These are phyloP conservation scores for Ceriagrion tenellum DNA, from an alignment of 2,888 invertebrate genomes.

Conservation along the genomic window DNA sequence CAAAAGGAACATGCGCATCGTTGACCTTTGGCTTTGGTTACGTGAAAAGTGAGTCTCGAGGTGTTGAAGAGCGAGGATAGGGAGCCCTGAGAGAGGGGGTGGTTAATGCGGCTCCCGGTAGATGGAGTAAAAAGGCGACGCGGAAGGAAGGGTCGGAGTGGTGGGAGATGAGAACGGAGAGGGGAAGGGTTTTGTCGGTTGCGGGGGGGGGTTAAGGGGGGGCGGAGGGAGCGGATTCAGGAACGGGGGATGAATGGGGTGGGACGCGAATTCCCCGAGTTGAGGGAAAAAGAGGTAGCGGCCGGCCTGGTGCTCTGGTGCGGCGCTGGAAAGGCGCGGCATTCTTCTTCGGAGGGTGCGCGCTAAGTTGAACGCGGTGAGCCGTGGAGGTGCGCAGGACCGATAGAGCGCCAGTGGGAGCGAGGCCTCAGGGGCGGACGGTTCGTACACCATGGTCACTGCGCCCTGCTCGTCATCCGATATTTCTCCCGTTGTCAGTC, in stretches of 20 bases:
- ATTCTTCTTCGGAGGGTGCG: too few relatives aligned
- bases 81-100: background rate
- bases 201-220: background rate
- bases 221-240: background rate
- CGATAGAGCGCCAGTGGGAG: too few relatives aligned
- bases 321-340: background rate
- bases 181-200: background rate
- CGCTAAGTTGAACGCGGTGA: too few relatives aligned
- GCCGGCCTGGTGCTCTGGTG: background rate
- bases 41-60: too few relatives aligned
- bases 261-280: background rate
- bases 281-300: background rate
- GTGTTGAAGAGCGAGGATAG: background rate
- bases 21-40: too few relatives aligned
- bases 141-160: background rate
- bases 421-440: too few relatives aligned
- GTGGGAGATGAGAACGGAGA: background rate
- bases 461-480: too few relatives aligned
- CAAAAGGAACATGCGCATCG: too few relatives aligned
- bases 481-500: too few relatives aligned
- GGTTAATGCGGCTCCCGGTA: background rate
- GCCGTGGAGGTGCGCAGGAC: background rate
- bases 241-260: background rate
- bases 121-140: background rate
- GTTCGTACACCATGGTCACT: too few relatives aligned